Evolutionary conservation across 2,888 invertebrate genomes (phyloP), one percentile per base, ranked within the genome.

Genomic region (Lacanobia oleracea): DNA sequence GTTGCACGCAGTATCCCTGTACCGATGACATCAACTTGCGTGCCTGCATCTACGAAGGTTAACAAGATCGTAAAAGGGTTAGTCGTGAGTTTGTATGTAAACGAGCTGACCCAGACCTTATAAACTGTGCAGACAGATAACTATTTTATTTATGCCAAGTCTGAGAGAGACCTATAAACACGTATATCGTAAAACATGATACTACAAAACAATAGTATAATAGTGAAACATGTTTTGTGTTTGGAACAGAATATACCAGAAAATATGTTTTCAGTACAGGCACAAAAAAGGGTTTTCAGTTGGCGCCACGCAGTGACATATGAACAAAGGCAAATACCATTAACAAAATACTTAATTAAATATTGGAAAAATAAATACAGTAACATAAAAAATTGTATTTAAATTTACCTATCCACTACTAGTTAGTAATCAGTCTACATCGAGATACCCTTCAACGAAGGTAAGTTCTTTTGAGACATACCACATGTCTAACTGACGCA

Each of bases 1-100:
- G 63, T 66, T 61, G 56, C 48, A 69, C n/a, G 43, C 45, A 48
- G 48, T 64, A 67, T 78, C 50, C 64, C 68, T 37, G 57, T 37
- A 54, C 50, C 73, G 82, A 76, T 87, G 88, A 87, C 84, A 87
- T 88, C 88, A 87, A 69, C 65, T 33, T 33, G 67, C 57, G 37
- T 51, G 50, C 33, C 43, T 76, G 77, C 56, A 45, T 21, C 50
- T 1, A 62, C 60, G 80, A 87, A 86, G 88, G 88, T 57, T 72
- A 77, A 56, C 83, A 23, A 56, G 78, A 57, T 81, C 73, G 77
- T 87, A 83, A 84, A 84, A 77, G 75, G 83, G 72, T 82, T 62
- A 79, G 48, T 74, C 79, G 81, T 74, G 82, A 69, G 77, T 54
- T 33, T 66, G 56, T 70, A 79, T 69, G 83, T 82, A 79, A 83